Evolutionary conservation across 2,113 vertebrate species (phyloP).

Genomic region (Dasyornis broadbenti): DNA sequence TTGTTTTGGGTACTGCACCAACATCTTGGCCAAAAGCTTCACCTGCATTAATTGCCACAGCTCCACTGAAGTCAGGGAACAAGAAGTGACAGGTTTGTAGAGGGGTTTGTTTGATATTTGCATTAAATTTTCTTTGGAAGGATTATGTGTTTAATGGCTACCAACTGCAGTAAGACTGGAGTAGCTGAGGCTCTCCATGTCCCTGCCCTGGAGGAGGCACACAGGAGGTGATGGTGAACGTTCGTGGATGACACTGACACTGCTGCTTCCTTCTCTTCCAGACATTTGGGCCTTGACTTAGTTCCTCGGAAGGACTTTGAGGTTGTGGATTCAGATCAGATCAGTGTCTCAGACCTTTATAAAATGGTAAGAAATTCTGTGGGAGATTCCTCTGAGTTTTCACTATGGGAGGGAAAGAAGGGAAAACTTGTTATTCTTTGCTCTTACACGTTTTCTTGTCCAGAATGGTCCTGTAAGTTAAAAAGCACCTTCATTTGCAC

Average conservation of each 20-base stretch:
- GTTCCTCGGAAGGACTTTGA: slow-evolving; percentile 97
- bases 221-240: neutral
- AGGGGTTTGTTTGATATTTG: neutral
- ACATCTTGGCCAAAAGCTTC: neutral
- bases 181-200: neutral
- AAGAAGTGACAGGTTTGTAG: neutral
- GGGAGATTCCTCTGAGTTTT: neutral
- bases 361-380: slow-evolving; percentile 86
- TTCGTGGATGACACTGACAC: neutral
- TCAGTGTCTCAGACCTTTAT: slow-evolving; percentile 96
- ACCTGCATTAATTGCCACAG: neutral
- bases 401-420: neutral
- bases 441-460: neutral
- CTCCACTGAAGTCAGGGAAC: neutral
- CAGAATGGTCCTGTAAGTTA: fast-evolving
- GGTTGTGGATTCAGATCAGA: slow-evolving; percentile 95
- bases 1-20: neutral
- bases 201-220: neutral
- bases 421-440: neutral
- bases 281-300: slow-evolving; percentile 93
- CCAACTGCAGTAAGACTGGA: neutral
- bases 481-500: neutral
- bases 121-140: neutral
- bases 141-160: neutral
- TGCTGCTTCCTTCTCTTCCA: slow-evolving; percentile 58